Percentiles rank a stretch among this genome's conserved stretches.
These are phyloP conservation scores for Eidolon dupreanum DNA, from an alignment of 2,797 vertebrate genomes.

Conservation along the genomic window DNA sequence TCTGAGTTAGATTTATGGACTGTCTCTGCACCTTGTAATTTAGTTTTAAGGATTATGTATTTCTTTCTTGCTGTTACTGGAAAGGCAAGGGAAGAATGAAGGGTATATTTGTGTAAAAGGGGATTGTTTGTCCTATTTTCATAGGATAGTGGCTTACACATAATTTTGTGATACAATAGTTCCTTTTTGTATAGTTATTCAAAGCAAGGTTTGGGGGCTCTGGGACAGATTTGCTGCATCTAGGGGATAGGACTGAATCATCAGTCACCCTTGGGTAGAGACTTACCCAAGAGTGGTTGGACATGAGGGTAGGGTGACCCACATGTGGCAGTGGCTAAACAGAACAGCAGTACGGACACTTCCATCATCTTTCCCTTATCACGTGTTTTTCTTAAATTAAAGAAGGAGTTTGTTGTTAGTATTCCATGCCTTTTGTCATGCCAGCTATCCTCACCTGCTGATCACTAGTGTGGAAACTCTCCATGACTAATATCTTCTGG, in stretches of 20 bases:
- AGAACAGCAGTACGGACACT: not conserved
- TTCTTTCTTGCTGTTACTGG: slow-evolving; percentile 14
- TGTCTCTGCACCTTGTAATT: not conserved
- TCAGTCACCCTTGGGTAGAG: not conserved
- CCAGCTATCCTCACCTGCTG: not conserved
- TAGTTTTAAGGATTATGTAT: not conserved
- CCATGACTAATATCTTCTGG: not conserved
- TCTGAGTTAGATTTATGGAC: not conserved
- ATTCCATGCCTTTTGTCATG: not conserved
- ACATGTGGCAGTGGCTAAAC: not conserved
- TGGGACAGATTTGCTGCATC: not conserved
- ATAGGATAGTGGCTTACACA: not conserved
- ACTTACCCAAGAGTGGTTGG: not conserved
- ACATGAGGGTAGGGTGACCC: not conserved
- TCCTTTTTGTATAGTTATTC: not conserved
- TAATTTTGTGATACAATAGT: not conserved
- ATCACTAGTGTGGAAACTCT: not conserved
- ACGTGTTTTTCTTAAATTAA: not conserved
- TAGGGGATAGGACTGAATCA: not conserved
- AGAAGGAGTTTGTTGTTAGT: not conserved
- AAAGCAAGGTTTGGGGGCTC: not conserved
- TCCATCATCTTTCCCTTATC: not conserved
- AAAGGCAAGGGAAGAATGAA: not conserved
- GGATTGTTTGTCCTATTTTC: not conserved
- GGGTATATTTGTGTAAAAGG: slow-evolving; percentile 7